Evolutionary conservation across 2,888 invertebrate genomes (phyloP), one percentile per base, ranked within the genome.

Genomic region (Dastarcus helophoroides): DNA sequence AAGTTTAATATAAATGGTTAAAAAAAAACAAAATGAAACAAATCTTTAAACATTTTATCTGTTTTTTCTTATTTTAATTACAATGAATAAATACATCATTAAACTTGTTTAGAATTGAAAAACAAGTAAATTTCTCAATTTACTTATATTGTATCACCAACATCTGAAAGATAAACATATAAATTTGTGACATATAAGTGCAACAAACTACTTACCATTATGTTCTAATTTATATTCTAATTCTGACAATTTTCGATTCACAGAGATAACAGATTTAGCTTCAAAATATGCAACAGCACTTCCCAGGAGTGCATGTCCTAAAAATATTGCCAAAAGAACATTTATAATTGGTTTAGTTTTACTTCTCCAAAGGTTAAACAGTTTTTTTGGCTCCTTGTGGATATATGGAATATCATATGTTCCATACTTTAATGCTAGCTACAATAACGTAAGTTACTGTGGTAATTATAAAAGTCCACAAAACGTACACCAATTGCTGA

Each of bases 381-480:
- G 57, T 31, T 67, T 69, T 43, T 56, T 60, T 0, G 71, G 70
- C 7, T 72, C 68, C 29, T 70, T 62, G 1, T 51, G 59, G n/a
- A 78, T 48, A n/a, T 69, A 64, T 3, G 82, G 82, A 12, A 80
- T 41, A 39, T 75, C 64, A 42, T 63, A 72, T 3, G 80, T 79
- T 26, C 56, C 63, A 51, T 73, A 73, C 35, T 71, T 64, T 28
- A 68, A 65, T 14, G 77, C 76, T 39, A 76, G 63, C 76, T 75
- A 61, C 40, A 68, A 67, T 38, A 47, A 47, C 35, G 30, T 17
- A n/a, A n/a, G n/a, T n/a, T n/a, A n/a, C n/a, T n/a, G n/a, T n/a
- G n/a, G 14, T 29, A 22, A 22, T 10, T 13, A 16, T 27, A n/a
- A 12, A 26, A 25, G 14, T 15, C n/a, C n/a, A n/a, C n/a, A n/a